Base-by-base conservation (phyloP, 2,888 invertebrate genomes). In the Ditula angustiorana region DNA sequence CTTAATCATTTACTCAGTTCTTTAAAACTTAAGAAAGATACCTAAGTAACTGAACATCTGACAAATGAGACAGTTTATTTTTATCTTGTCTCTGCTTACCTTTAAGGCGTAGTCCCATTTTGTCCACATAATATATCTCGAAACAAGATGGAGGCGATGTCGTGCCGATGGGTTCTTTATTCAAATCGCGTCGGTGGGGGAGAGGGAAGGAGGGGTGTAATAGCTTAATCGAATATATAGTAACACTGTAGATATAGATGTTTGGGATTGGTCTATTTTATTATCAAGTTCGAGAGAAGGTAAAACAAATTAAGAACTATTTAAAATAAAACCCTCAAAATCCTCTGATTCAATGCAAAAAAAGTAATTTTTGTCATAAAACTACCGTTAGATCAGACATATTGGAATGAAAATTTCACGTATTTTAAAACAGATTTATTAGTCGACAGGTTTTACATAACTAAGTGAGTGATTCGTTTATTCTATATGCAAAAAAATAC, bases 211-310 rank as follows among this genome's bases (percentile, higher is more conserved):
- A 47, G 44, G 55, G 26, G 49, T 59, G 59, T 68, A 61, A 68
- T 58, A 59, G 53, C 66, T 66, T 68, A 52, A 68, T 68, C 66
- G 63, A 68, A 61, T 66, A 41, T 46, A n/a, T n/a, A n/a, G n/a
- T n/a, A n/a, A n/a, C n/a, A 13, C 7, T 33, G 16, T 10, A n/a
- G 19, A 11, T 33, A 26, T 5, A 7, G 41, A 19, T 2, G 19
- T 26, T 24, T 16, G 21, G 21, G n/a, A 23, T 53, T 35, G 21
- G 33, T 5, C 33, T 8, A 11, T 33, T 33, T n/a, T n/a, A n/a
- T n/a, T n/a, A n/a, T n/a, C n/a, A n/a, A n/a, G n/a, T n/a, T n/a
- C n/a, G n/a, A n/a, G n/a, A n/a, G n/a, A n/a, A n/a, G n/a, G n/a
- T n/a, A n/a, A n/a, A n/a, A n/a, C n/a, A n/a, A n/a, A n/a, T n/a